Conservation (phyloP, 2,113 vertebrate genomes). For the Rutilus rutilus region DNA sequence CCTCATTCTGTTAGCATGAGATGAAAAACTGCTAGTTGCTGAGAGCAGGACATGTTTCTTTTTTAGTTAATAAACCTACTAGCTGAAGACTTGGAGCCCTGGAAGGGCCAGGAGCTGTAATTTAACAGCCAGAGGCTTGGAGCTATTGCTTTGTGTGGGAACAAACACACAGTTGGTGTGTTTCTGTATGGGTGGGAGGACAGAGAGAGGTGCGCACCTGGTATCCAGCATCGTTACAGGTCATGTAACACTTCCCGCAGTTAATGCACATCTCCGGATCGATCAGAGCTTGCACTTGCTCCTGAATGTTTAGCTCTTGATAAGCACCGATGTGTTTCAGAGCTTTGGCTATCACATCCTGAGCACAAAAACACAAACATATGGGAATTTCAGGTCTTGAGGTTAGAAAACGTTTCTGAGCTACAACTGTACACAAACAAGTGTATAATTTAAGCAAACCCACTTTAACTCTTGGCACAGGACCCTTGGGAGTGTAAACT, state of each 20-base stretch:
- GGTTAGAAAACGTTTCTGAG: background rate
- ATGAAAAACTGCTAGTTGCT: background rate
- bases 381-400: background rate
- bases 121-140: constrained; percentile 33
- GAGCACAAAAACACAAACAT: constrained; percentile 27
- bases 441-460: background rate
- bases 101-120: constrained; percentile 36
- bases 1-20: background rate
- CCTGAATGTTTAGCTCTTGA: constrained; percentile 82
- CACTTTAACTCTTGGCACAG: constrained; percentile 86
- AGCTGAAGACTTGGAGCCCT: background rate
- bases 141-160: constrained; percentile 35
- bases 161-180: constrained; percentile 9
- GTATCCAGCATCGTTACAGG: constrained; percentile 97
- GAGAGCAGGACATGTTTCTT: background rate
- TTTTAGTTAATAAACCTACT: background rate
- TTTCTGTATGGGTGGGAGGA: constrained; percentile 4
- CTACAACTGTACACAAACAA: background rate
- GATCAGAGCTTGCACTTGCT: constrained; percentile 89
- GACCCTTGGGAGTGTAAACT: constrained; percentile 72
- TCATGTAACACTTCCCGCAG: constrained; percentile 99
- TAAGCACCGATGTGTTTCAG: constrained; percentile 86
- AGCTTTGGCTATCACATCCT: constrained; percentile 92
- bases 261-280: constrained; percentile 93
- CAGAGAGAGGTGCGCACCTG: constrained; percentile 78